These are phyloP conservation scores for Rhagophthalmus giganteus DNA, from an alignment of 2,888 invertebrate genomes.

Conservation along the genomic window DNA sequence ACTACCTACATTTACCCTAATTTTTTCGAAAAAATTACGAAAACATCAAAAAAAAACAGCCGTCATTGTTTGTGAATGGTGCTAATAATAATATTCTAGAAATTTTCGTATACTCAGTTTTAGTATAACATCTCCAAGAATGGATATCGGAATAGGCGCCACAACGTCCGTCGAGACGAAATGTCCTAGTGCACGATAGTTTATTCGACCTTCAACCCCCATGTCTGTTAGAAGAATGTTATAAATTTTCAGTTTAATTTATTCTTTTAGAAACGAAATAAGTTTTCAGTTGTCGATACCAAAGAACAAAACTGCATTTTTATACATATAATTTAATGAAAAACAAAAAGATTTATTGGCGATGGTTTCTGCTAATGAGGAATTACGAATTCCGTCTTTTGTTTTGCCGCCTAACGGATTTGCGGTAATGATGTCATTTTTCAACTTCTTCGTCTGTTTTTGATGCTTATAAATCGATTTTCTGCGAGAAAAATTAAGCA, in stretches of 20 bases:
- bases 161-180: constrained; percentile 37
- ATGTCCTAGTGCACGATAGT: constrained; percentile 23
- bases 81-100: too few relatives aligned
- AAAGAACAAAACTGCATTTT: constrained; percentile 3
- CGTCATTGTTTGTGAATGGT: too few relatives aligned
- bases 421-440: constrained; percentile 13
- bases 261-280: not conserved
- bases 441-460: too few relatives aligned
- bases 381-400: constrained; percentile 13
- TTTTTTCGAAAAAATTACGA: too few relatives aligned
- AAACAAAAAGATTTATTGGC: constrained; percentile 15
- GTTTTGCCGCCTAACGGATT: constrained; percentile 8
- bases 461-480: too few relatives aligned
- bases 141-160: constrained; percentile 31
- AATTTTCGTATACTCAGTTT: constrained; percentile 4
- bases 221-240: not conserved
- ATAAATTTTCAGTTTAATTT: constrained; percentile 4
- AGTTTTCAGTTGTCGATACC: constrained; percentile 3
- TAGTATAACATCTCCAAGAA: not conserved
- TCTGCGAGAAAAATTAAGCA: too few relatives aligned
- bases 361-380: constrained; percentile 14
- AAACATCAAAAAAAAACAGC: too few relatives aligned
- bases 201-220: constrained; percentile 26
- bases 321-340: constrained; percentile 19
- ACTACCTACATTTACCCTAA: too few relatives aligned